Conservation (phyloP, 2,888 invertebrate species). For the Germaria angustata region DNA sequence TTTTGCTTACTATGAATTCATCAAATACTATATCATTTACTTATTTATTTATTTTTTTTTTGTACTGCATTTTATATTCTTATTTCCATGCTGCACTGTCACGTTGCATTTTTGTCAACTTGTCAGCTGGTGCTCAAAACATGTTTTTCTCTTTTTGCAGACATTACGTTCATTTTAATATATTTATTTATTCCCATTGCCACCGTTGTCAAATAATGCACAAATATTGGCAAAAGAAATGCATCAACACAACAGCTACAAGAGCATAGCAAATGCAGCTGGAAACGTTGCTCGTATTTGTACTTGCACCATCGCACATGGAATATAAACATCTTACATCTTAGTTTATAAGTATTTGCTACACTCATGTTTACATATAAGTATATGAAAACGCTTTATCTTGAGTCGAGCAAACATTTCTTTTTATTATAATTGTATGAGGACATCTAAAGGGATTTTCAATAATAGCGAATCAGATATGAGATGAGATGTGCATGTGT, state of each 20-base stretch:
- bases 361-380: neutral
- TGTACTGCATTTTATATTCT: neutral
- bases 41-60: neutral
- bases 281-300: neutral
- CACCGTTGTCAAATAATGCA: conserved; percentile 6
- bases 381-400: neutral
- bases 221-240: conserved; percentile 9
- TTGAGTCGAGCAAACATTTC: neutral
- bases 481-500: too few relatives aligned
- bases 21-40: neutral
- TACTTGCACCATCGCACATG: neutral
- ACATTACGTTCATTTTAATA: conserved; percentile 15
- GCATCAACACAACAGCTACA: neutral
- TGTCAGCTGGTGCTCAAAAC: conserved; percentile 59
- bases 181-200: conserved; percentile 39
- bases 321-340: neutral
- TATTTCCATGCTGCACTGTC: conserved; percentile 33
- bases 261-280: conserved; percentile 15
- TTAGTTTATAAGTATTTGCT: neutral
- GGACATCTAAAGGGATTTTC: neutral
- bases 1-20: neutral
- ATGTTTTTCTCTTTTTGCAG: conserved; percentile 28
- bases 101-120: conserved; percentile 61
- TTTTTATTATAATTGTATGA: neutral
- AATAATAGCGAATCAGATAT: too few relatives aligned